A percentile compares a stretch with the other conserved stretches of the same genome.
Evolutionary conservation across 92 coral and sea anemone species (phyloP).

Genomic region (Epizoanthus fatuus): DNA sequence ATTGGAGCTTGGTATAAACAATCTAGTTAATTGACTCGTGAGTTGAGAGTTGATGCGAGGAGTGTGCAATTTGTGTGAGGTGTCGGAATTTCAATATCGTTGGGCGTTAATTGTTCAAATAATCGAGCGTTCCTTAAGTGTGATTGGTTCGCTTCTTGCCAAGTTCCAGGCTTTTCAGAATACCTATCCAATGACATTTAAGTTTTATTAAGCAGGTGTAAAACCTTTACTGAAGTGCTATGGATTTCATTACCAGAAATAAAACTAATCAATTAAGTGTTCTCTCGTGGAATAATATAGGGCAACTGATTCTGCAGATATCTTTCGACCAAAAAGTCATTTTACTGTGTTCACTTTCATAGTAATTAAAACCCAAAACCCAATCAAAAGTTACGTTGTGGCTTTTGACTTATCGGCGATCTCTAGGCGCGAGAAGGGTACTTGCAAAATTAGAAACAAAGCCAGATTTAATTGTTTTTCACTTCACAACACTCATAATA

Average conservation of each 20-base stretch:
- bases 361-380: slow-evolving; percentile 34
- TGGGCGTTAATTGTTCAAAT: slow-evolving; percentile 76
- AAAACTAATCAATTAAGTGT: slow-evolving; percentile 44
- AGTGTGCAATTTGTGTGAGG: slow-evolving; percentile 80
- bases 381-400: slow-evolving; percentile 12
- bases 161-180: slow-evolving; percentile 20
- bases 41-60: slow-evolving; percentile 66
- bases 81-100: slow-evolving; percentile 74
- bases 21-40: slow-evolving; percentile 79
- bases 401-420: slow-evolving; percentile 32
- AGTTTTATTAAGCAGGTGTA: slow-evolving; percentile 42
- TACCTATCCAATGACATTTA: slow-evolving; percentile 32
- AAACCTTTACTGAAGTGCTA: slow-evolving; percentile 23
- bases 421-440: slow-evolving; percentile 19
- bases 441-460: slow-evolving; percentile 38
- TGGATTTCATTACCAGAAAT: slow-evolving; percentile 50
- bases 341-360: slow-evolving; percentile 21
- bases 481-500: slow-evolving; percentile 35
- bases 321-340: slow-evolving; percentile 37
- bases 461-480: slow-evolving; percentile 48
- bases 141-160: slow-evolving; percentile 57
- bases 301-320: slow-evolving; percentile 33
- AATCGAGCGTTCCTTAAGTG: slow-evolving; percentile 40
- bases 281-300: slow-evolving; percentile 34
- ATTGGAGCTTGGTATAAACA: slow-evolving; percentile 83